Base-by-base conservation (phyloP, 2,888 invertebrate species). In the Eupithecia inturbata region DNA sequence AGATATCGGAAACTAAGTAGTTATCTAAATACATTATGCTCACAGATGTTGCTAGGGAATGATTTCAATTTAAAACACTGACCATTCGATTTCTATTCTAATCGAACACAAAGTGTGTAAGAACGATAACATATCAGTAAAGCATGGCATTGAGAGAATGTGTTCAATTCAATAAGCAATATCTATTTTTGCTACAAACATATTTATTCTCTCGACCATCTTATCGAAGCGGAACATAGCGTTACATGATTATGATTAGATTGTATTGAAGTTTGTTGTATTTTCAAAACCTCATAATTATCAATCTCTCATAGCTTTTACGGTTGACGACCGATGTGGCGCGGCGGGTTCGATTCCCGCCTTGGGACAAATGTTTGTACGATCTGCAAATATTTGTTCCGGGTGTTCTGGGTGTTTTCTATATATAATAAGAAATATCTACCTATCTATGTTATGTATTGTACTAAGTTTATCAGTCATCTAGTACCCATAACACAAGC, bases 131-230 rank as follows among this genome's bases (percentile, higher is more conserved):
- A 36, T 68, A 57, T 67, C 16, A 67, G 16, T 64, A 60, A 62
- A 66, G 33, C 63, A 66, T 64, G 62, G 49, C 31, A 75, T 72
- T 75, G 62, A 70, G 60, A 66, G 39, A 67, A 69, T 67, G 66
- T 64, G 31, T 68, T 71, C 36, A 39, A 66, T 69, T 69, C 36
- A 71, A 69, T 69, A 71, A 69, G 68, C 66, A 39, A 68, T 64
- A 57, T 53, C 67, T 72, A 67, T 75, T 67, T 69, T 60, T 71
- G 60, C 68, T 60, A 67, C 45, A 28, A 64, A 36, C n/a, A 19
- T 66, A 66, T 39, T 63, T 66, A 66, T 68, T 66, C 53, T 70
- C 45, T 41, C 60, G 64, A 62, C 64, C 64, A 67, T 69, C 60
- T 26, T 19, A 62, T 60, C 60, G 33, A n/a, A 73, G 22, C 70